Base-by-base conservation (phyloP, 2,797 vertebrate genomes). In the Malurus splendens region DNA sequence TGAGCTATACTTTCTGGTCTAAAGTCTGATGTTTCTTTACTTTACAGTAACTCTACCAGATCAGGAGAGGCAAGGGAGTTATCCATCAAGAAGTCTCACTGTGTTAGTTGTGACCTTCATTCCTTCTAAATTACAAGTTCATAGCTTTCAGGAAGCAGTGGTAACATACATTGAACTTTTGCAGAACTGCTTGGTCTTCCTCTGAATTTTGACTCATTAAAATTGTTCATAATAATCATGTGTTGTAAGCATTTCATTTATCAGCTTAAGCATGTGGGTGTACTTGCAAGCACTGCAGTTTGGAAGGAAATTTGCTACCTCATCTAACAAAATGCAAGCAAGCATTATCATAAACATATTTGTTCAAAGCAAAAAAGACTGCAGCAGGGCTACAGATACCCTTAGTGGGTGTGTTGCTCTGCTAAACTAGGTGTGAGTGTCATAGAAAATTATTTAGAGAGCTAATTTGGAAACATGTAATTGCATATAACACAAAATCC, bases 221-320 rank as follows among this genome's bases (percentile, higher is more conserved):
- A 90, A 59, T 52, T 56, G 22, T 64, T 84, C 41, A 36, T 82
- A 76, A 73, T 75, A 81, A 75, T 78, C 6, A 78, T 33, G 18
- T 72, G 30, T 52, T 75, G 60, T 45, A 88, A 94, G 77, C 74
- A 55, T 65, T 91, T 86, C 2, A 45, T 86, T 88, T 88, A 44
- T 73, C 74, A 92, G 14, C 38, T 86, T 84, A 74, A 75, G 47
- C n/a, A 10, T 45, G n/a, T 91, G 77, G 32, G 18, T 41, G 51
- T 64, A 47, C 50, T 82, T 84, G 78, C 71, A 51, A 92, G 75
- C 71, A 84, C 30, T 70, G 72, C 41, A 83, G 7, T 92, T 93
- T 84, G 50, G 33, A 92, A 87, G 48, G 33, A 90, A 91, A 93
- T 75, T 62, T 91, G 59, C 78, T 78, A 32, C 15, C 24, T 82